Base-by-base conservation (phyloP, 2,797 vertebrate genomes). In the Tarsius wallacei region DNA sequence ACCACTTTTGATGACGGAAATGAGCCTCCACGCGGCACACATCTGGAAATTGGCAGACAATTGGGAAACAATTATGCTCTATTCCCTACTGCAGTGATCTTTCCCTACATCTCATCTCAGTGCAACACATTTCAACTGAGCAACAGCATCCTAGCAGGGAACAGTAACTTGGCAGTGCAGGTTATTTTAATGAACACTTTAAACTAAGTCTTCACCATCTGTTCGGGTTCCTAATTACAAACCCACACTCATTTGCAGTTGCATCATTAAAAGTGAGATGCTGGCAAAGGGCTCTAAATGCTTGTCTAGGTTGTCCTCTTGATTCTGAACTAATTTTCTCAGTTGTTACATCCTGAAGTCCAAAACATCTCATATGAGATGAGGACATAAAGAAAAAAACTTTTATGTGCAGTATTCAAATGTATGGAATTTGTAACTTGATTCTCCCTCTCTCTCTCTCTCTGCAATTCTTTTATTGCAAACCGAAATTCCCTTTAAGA, bases 181-280 rank as follows among this genome's bases (percentile, higher is more conserved):
- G 93, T 97, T 98, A 97, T 98, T 99, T 98, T 99, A 99, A 99
- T 97, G 98, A 98, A 98, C 97, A 98, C 93, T 98, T 98, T 98
- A 98, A 98, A 97, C 90, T 93, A 98, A 98, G 97, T 96, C 96
- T 97, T 97, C 90, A 33, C 99, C 98, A 98, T 98, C 99, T 98
- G 98, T 90, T 98, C 98, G 96, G 61, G 82, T 96, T 97, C 98
- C 97, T 98, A 98, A 99, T 98, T 98, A 98, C 96, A 97, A 98
- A 97, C 96, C 90, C 95, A 77, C 81, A 53, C 94, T 97, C 94
- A 83, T 98, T 97, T 97, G 97, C 97, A 94, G 88, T 96, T 96
- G 97, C 94, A 97, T 97, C 98, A 97, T 98, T 98, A 98, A 98
- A 98, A 98, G 96, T 93, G 97, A 98, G 96, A 97, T 96, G 94